phyloP scores from a whole-genome alignment of 2,113 vertebrate species.

The Thinocorus orbignyianus region DNA sequence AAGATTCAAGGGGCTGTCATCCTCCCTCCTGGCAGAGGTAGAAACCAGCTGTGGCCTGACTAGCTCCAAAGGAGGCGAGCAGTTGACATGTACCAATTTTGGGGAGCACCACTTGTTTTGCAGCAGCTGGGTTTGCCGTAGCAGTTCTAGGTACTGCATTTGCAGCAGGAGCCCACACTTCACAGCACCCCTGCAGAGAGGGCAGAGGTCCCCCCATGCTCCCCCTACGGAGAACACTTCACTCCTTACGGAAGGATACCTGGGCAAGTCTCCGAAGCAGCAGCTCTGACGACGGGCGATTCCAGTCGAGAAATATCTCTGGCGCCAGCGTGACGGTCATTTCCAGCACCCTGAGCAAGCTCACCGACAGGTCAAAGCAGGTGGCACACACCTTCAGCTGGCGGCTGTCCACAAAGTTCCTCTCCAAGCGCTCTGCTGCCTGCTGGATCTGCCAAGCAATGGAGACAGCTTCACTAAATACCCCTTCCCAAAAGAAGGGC shows the following conservation, averaged over 20 bases:
- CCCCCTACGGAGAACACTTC: background rate
- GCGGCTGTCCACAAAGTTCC: slow-evolving; percentile 96
- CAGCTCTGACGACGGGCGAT: slow-evolving; percentile 90
- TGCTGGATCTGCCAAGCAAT: slow-evolving; percentile 88
- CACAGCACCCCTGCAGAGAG: background rate
- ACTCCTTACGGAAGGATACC: slow-evolving; percentile 64
- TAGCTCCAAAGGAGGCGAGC: background rate
- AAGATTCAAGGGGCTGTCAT: background rate
- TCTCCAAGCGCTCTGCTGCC: slow-evolving; percentile 93
- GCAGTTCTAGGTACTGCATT: background rate
- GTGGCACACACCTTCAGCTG: slow-evolving; percentile 98
- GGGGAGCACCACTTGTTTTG: background rate
- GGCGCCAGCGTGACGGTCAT: slow-evolving; percentile 95
- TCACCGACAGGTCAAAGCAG: slow-evolving; percentile 97
- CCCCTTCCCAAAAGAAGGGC: background rate
- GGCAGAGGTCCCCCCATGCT: background rate
- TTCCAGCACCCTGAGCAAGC: slow-evolving; percentile 93
- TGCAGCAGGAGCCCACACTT: background rate
- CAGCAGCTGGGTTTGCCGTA: background rate
- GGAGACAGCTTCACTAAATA: background rate
- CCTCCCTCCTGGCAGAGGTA: background rate
- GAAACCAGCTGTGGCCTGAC: background rate
- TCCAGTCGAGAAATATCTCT: slow-evolving; percentile 94
- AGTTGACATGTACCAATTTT: background rate
- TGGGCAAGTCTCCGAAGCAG: slow-evolving; percentile 92